phyloP scores from a whole-genome alignment of 2,797 vertebrate genomes.

The Prionace glauca region DNA sequence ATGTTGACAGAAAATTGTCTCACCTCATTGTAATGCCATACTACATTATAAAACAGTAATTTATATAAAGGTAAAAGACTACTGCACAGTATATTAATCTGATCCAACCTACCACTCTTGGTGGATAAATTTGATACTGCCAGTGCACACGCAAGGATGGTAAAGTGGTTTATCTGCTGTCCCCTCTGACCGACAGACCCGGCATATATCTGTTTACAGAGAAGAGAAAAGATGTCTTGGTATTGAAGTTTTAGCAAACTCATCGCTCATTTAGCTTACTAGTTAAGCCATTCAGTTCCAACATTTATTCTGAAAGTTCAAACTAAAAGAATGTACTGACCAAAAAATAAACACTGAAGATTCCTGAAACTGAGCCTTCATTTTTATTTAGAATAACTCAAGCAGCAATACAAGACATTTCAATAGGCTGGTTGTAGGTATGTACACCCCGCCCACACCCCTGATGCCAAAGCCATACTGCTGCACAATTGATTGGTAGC shows the following conservation, averaged over 20 bases:
- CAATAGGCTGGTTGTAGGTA: neutral
- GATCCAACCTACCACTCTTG: conserved; percentile 82
- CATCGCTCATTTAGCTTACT: neutral
- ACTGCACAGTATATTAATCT: neutral
- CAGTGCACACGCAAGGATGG: conserved; percentile 93
- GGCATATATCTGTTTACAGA: conserved; percentile 77
- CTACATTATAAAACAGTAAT: neutral
- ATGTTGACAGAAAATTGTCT: neutral
- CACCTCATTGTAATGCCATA: neutral
- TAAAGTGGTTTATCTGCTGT: conserved; percentile 90
- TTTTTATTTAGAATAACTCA: neutral
- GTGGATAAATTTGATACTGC: conserved; percentile 98
- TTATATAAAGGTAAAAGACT: neutral
- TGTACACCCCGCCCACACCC: neutral
- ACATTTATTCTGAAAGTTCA: neutral
- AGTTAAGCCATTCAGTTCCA: neutral
- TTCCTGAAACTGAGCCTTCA: neutral
- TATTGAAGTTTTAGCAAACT: neutral
- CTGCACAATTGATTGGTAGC: neutral
- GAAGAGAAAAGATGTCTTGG: conserved; percentile 39
- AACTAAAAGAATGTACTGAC: neutral
- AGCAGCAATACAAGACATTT: neutral
- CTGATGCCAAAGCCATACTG: neutral
- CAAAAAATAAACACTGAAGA: neutral
- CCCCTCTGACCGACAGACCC: conserved; percentile 92